Percentiles rank a stretch among this genome's conserved stretches.
Conservation (phyloP, 2,797 vertebrate genomes). For the Lophius americanus region DNA sequence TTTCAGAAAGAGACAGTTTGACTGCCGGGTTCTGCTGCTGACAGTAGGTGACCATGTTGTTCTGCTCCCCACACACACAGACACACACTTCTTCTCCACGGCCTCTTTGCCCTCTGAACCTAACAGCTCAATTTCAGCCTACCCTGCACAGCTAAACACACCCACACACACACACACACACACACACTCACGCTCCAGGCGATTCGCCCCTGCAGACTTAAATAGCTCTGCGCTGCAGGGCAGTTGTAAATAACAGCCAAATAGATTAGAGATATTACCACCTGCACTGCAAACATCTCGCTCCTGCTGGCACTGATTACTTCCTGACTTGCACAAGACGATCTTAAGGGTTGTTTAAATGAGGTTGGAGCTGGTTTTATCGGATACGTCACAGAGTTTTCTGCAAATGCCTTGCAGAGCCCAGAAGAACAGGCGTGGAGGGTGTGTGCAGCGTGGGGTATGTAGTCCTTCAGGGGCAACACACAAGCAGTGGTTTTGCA, state of each 20-base stretch:
- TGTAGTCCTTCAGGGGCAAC: no score
- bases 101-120: conserved; percentile 63
- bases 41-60: conserved; percentile 23
- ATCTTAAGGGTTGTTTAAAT: no score
- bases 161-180: conserved; percentile 27
- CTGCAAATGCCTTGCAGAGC: no score
- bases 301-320: conserved; percentile 7
- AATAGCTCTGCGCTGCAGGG: conserved; percentile 54
- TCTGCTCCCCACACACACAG: conserved; percentile 27
- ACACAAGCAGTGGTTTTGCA: no score
- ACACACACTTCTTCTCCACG: conserved; percentile 37
- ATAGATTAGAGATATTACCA: conserved; percentile 50
- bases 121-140: conserved; percentile 69
- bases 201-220: conserved; percentile 46
- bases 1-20: conserved; percentile 8
- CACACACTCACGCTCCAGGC: conserved; percentile 33
- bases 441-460: no score
- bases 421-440: no score
- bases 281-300: conserved; percentile 32
- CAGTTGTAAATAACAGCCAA: conserved; percentile 63
- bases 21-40: conserved; percentile 31
- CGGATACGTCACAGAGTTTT: no score
- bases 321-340: no score
- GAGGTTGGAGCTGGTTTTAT: no score
- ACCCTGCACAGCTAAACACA: conserved; percentile 30